Evolutionary conservation across 2,888 invertebrate species (phyloP), one percentile per base, ranked within the genome.

Genomic region (Rhaphigaster nebulosa): DNA sequence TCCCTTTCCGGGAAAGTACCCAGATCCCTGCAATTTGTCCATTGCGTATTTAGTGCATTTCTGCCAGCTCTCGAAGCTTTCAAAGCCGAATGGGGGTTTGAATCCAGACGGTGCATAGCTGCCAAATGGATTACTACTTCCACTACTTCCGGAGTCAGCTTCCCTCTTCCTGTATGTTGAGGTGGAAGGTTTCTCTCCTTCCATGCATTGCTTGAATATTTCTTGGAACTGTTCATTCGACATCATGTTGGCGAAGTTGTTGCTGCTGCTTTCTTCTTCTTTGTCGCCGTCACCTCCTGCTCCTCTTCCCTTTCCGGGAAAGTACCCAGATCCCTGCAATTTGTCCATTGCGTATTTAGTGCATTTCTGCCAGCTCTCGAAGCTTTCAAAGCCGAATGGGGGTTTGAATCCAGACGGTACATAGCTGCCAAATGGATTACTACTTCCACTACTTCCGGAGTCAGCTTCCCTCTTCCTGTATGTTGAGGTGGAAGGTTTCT

Each of bases 161-260:
- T 76, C 70, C 8, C 70, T 76, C 70, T 76, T 76, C 38, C 20
- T 76, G 41, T 41, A 80, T 1, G 80, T 3, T 3, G 80, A 84
- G 26, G 84, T 50, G 4, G 84, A n/a, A 0, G 45, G n/a, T 13
- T 50, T 84, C 23, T 84, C n/a, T 1, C n/a, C 84, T 84, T n/a
- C 84, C 84, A 84, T 84, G 12, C 84, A 84, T 18, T 84, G 45
- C 15, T 84, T 45, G n/a, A 84, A 84, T n/a, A 84, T 45, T 41
- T 84, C 45, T 10, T 84, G 45, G 18, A 84, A 84, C 26, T 84
- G 45, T n/a, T 41, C n/a, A 50, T 45, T 84, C 41, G 45, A 45
- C 41, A 84, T 84, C 45, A 45, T n/a, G 15, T 15, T 84, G 13
- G 10, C 26, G 76, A 38, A 80, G 6, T 23, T 41, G 23, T 6